Evolutionary conservation across 2,113 vertebrate genomes (phyloP), one percentile per base, ranked within the genome.

Genomic region (Poeciliopsis prolifica): DNA sequence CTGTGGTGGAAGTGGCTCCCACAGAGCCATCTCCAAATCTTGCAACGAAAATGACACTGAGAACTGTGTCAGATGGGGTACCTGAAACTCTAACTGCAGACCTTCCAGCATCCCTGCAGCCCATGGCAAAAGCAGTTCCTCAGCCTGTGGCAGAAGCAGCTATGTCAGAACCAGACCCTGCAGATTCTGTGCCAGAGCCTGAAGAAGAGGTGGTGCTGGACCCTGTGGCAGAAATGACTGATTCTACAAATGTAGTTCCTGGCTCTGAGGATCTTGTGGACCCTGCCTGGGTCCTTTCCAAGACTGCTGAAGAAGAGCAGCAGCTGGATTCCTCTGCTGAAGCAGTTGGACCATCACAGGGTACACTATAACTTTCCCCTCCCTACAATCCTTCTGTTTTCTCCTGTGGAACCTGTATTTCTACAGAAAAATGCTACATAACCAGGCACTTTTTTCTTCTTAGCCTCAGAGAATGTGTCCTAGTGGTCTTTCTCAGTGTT

Each of bases 271-370:
- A 92, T 73, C 78, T 90, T 72, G 75, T 81, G 64, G 86, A 91
- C 31, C 29, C 71, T 9, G 86, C 79, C 54, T 71, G 78, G 3
- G 79, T 84, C 4, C 30, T 88, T 29, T 66, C 66, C 71, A 88
- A 89, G 80, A 83, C 84, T 72, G 74, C 82, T 31, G 85, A 74
- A 87, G 89, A 92, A 64, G 79, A 85, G 35, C 81, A 86, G 62
- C 77, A 75, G 64, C 74, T 19, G 13, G 89, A 90, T 19, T 44
- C 68, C 77, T 78, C 79, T 44, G 65, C 78, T 71, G 89, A 86
- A 35, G 61, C 87, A 29, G 80, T 85, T 76, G 89, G 89, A 80
- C 68, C 88, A 0, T 51, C 79, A 87, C 89, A 94, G 86, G 94
- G 93, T 94, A 93, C 74, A 82, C 77, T 22, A 78, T 64, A 77